Conservation (phyloP, 2,888 invertebrate genomes). For the Hypomecis punctinalis region DNA sequence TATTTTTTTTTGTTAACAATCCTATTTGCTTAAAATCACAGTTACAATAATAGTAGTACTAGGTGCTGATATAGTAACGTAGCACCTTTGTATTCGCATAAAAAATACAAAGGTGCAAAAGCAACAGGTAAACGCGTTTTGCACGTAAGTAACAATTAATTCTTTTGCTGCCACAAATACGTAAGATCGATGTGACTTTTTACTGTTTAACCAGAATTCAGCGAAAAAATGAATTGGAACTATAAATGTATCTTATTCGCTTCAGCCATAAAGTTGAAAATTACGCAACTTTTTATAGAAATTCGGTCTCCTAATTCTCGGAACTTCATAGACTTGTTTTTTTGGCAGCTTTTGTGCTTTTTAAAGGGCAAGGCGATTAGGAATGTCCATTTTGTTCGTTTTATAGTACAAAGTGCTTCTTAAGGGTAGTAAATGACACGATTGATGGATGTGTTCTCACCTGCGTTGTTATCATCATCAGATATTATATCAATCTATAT, state of each 20-base stretch:
- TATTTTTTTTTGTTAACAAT: too few species aligned
- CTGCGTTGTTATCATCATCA: too few species aligned
- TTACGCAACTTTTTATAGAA: background rate
- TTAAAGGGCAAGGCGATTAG: slow-evolving; percentile 78
- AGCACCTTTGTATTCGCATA: background rate
- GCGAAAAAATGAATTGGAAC: background rate
- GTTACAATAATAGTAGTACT: too few species aligned
- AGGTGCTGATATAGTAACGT: too few species aligned
- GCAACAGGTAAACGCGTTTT: slow-evolving; percentile 13
- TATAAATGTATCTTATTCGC: slow-evolving; percentile 5
- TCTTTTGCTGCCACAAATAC: slow-evolving; percentile 56
- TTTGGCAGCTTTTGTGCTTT: slow-evolving; percentile 71
- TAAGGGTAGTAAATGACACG: slow-evolving; percentile 73
- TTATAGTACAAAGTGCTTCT: slow-evolving; percentile 55
- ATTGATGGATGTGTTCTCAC: slow-evolving; percentile 70
- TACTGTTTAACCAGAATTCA: slow-evolving; percentile 37
- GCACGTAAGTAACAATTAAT: slow-evolving; percentile 49
- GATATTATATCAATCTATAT: too few species aligned
- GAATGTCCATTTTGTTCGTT: slow-evolving; percentile 78
- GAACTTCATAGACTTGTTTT: slow-evolving; percentile 50
- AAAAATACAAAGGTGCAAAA: slow-evolving; percentile 9
- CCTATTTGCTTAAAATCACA: too few species aligned
- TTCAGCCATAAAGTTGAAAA: slow-evolving; percentile 1
- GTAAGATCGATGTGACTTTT: slow-evolving; percentile 75
- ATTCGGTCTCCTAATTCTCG: slow-evolving; percentile 12